A percentile compares a stretch with the other conserved stretches of the same genome.
These are phyloP conservation scores for Rhopilema esculentum DNA, from an alignment of 30 jellyfish, hydroid and myxozoan genomes.

Conservation along the genomic window DNA sequence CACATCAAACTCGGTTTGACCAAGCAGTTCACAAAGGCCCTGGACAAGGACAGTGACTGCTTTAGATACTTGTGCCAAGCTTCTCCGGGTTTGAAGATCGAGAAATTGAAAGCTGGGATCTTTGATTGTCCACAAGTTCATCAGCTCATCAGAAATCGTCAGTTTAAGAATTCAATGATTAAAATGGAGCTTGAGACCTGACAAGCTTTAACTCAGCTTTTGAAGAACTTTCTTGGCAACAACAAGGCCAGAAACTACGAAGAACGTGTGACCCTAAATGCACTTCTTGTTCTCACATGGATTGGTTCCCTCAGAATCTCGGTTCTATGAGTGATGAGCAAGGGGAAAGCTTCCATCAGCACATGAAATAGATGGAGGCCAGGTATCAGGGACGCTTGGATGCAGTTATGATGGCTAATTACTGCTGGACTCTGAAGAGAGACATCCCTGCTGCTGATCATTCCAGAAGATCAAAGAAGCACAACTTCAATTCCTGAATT, in stretches of 20 bases:
- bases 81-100: constrained; percentile 16
- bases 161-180: constrained; percentile 8
- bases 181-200: constrained; percentile 18
- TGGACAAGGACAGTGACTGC: constrained; percentile 41
- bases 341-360: constrained; percentile 55
- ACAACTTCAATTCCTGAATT: constrained; percentile 26
- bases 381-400: constrained; percentile 60
- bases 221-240: constrained; percentile 38
- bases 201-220: background rate
- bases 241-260: constrained; percentile 18
- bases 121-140: constrained; percentile 59
- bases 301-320: constrained; percentile 42
- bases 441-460: constrained; percentile 10
- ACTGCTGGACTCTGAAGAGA: constrained; percentile 25
- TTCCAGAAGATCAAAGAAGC: constrained; percentile 22
- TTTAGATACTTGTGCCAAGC: constrained; percentile 25
- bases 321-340: constrained; percentile 65
- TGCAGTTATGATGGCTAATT: constrained; percentile 15
- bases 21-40: constrained; percentile 47
- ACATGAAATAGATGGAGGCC: constrained; percentile 37
- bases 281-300: constrained; percentile 17
- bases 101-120: constrained; percentile 41
- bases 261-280: constrained; percentile 15
- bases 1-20: constrained; percentile 47
- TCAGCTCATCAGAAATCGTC: constrained; percentile 53